Evolutionary conservation across 2,888 invertebrate species (phyloP).

Genomic region (Nezara viridula): DNA sequence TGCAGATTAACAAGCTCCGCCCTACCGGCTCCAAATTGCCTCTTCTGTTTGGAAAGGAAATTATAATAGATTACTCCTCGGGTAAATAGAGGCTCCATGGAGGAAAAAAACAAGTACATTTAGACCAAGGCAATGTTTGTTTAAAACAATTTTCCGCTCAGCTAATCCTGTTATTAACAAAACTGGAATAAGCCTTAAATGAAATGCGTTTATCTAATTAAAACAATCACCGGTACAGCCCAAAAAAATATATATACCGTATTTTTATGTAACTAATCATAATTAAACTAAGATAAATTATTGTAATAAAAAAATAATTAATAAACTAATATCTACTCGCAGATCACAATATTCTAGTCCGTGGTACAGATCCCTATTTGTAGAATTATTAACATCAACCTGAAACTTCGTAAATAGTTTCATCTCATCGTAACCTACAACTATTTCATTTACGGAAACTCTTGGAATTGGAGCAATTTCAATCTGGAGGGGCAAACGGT

Average conservation of each 20-base stretch:
- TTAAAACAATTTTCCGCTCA: not conserved
- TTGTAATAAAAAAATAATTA: too few species aligned
- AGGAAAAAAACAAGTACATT: not conserved
- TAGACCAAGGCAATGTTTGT: not conserved
- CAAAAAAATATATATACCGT: not conserved
- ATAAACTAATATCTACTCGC: too few species aligned
- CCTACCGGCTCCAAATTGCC: not conserved
- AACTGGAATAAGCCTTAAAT: not conserved
- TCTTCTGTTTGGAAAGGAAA: slow-evolving; percentile 3
- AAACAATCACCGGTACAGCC: not conserved
- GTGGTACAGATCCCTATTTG: too few species aligned
- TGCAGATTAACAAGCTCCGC: slow-evolving; percentile 30
- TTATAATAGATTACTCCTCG: slow-evolving; percentile 10
- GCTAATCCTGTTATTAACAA: not conserved
- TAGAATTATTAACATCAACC: too few species aligned
- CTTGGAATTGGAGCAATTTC: too few species aligned
- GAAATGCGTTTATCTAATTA: not conserved
- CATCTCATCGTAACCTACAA: too few species aligned
- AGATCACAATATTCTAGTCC: too few species aligned
- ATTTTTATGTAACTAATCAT: too few species aligned
- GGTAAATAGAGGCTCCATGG: not conserved
- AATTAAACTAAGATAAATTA: too few species aligned
- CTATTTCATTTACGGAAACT: too few species aligned
- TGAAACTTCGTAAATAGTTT: too few species aligned
- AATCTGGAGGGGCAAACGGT: too few species aligned